These are phyloP conservation scores for Bufo gargarizans DNA, from an alignment of 2,113 vertebrate genomes.

Conservation along the genomic window DNA sequence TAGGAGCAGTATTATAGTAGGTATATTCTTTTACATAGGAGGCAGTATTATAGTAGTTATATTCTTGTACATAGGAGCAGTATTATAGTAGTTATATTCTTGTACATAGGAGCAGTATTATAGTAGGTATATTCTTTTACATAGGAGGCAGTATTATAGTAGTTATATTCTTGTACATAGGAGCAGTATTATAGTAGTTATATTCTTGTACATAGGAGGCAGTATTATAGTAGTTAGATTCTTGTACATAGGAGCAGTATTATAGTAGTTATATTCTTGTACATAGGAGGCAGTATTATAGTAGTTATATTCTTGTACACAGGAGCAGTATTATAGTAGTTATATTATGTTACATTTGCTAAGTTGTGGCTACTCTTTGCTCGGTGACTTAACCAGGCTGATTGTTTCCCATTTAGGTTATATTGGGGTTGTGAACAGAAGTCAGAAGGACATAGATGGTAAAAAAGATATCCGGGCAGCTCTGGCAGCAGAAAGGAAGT, in stretches of 20 bases:
- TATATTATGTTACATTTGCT: neutral
- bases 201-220: too few relatives aligned
- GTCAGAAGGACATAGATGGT: conserved; percentile 97
- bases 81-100: neutral
- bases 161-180: neutral
- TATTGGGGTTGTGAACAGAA: conserved; percentile 94
- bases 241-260: too few relatives aligned
- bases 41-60: neutral
- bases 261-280: neutral
- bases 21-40: neutral
- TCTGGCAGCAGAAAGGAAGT: conserved; percentile 91
- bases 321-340: too few relatives aligned
- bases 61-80: neutral
- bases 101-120: neutral
- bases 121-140: neutral
- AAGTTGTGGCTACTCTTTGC: neutral
- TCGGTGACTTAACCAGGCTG: neutral
- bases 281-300: too few relatives aligned
- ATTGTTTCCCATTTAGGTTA: conserved; percentile 77
- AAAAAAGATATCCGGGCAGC: conserved; percentile 91
- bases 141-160: neutral
- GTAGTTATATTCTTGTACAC: too few relatives aligned
- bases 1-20: neutral
- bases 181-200: neutral
- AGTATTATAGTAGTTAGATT: neutral